A percentile compares a stretch with the other conserved stretches of the same genome.
Evolutionary conservation across 1,140 invertebrate species (phyloP).

Genomic region (Acyrthosiphon pisum): DNA sequence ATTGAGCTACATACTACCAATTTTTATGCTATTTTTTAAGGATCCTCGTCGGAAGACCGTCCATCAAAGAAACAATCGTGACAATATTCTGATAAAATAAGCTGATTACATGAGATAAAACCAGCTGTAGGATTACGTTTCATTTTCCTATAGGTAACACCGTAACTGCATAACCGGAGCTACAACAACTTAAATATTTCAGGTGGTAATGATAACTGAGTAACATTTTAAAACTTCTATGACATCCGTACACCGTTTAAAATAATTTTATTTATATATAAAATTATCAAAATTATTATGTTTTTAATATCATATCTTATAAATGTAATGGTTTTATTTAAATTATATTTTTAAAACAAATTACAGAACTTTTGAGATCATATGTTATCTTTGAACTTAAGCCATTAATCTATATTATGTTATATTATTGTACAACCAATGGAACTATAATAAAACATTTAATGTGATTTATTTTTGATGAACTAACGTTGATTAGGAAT

Average conservation of each 20-base stretch:
- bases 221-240: background rate
- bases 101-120: background rate
- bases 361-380: background rate
- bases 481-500: background rate
- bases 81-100: background rate
- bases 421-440: background rate
- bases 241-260: background rate
- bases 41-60: background rate
- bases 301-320: background rate
- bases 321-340: background rate
- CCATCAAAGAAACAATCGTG: background rate
- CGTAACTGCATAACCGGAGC: background rate
- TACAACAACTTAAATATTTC: background rate
- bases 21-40: background rate
- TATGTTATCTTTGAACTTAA: background rate
- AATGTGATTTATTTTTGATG: background rate
- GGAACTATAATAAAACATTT: background rate
- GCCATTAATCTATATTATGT: background rate
- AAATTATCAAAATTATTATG: background rate
- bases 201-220: background rate
- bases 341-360: slow-evolving; percentile 20
- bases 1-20: background rate
- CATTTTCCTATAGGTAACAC: no score
- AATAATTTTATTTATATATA: background rate
- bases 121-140: background rate